phyloP scores from a whole-genome alignment of 1,140 invertebrate species.

The Pteromalus puparum region DNA sequence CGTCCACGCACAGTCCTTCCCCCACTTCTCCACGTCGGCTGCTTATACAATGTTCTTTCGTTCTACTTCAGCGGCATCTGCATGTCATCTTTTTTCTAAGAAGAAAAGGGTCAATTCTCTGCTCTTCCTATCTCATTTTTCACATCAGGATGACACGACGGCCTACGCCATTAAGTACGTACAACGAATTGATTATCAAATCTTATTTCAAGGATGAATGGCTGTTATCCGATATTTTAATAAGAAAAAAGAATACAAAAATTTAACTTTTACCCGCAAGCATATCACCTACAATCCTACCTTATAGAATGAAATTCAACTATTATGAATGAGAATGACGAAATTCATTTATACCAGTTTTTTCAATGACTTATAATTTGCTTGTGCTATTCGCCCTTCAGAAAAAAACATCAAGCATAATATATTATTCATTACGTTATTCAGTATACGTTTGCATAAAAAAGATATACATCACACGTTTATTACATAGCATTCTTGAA shows the following conservation, averaged over 20 bases:
- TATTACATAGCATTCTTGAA: no score
- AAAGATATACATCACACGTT: neutral
- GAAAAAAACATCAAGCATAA: no score
- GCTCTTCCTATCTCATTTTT: slow-evolving; percentile 11
- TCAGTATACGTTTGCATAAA: no score
- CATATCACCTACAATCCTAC: no score
- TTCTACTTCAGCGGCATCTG: neutral
- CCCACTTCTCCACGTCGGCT: neutral
- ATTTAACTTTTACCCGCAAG: neutral
- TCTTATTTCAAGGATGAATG: neutral
- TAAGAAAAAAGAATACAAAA: neutral
- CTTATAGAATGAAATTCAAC: no score
- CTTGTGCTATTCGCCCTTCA: no score
- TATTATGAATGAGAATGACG: no score
- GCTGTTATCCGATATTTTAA: neutral
- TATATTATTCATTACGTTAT: no score
- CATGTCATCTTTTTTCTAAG: slow-evolving; percentile 11
- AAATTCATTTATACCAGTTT: neutral
- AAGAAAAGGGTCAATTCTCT: neutral
- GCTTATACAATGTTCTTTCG: neutral
- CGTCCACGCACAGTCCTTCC: neutral
- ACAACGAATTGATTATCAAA: neutral
- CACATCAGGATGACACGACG: neutral
- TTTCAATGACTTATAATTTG: no score
- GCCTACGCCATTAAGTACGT: neutral